Percentiles rank a stretch among this genome's conserved stretches.
These are phyloP conservation scores for Hyperoplus lanceolatus DNA, from an alignment of 2,797 vertebrate species.

Conservation along the genomic window DNA sequence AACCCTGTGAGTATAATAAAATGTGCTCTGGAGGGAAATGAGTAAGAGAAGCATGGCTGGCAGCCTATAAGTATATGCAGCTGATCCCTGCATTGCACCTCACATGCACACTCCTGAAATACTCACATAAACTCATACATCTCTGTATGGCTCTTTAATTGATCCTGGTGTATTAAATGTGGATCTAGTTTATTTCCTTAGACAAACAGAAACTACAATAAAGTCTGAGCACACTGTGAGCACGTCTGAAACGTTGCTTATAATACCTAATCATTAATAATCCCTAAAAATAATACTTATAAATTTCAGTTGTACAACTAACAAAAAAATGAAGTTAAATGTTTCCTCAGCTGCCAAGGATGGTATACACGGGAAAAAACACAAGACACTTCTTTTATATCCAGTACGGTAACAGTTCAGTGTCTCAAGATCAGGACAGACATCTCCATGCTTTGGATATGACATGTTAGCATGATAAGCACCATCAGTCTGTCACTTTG, in stretches of 20 bases:
- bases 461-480: background rate
- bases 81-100: conserved; percentile 1
- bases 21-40: no score
- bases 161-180: background rate
- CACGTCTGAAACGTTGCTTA: background rate
- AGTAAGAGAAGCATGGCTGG: no score
- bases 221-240: background rate
- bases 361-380: background rate
- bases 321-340: background rate
- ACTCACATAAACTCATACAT: background rate
- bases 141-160: background rate
- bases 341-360: no score
- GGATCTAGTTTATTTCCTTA: no score
- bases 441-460: no score
- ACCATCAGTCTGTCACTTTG: background rate
- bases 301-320: background rate
- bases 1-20: no score
- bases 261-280: background rate
- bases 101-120: background rate
- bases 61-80: background rate
- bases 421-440: background rate
- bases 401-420: background rate
- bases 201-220: no score
- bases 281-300: background rate
- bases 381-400: background rate